Conservation (phyloP, 2,113 vertebrate genomes). For the Lipophrys pholis region DNA sequence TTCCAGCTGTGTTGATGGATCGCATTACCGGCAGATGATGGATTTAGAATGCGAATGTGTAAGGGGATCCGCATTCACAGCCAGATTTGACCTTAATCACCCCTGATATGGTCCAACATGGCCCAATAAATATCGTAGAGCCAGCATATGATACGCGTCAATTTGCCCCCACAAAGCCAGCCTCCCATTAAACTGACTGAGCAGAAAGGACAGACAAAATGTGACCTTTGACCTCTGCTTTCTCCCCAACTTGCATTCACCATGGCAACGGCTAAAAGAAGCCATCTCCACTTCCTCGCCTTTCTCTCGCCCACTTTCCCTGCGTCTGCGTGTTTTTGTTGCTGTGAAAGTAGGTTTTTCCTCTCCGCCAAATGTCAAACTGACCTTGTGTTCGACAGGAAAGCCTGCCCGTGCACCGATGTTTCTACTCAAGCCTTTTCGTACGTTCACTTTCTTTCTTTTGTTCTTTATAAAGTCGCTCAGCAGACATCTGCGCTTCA, state of each 20-base stretch:
- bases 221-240: constrained; percentile 46
- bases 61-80: constrained; percentile 49
- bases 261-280: constrained; percentile 52
- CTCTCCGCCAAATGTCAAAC: constrained; percentile 23
- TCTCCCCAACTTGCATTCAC: constrained; percentile 41
- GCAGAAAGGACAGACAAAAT: constrained; percentile 53
- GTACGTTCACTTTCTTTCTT: not conserved
- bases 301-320: constrained; percentile 43
- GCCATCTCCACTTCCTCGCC: constrained; percentile 42
- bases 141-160: constrained; percentile 10
- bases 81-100: constrained; percentile 62
- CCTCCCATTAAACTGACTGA: constrained; percentile 55
- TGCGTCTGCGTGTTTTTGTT: constrained; percentile 20
- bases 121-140: constrained; percentile 24
- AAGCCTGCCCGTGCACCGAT: constrained; percentile 7
- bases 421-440: constrained; percentile 10
- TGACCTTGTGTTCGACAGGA: constrained; percentile 55
- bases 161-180: not conserved
- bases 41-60: constrained; percentile 40
- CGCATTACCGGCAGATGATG: constrained; percentile 35
- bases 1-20: constrained; percentile 56
- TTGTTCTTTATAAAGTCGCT: not conserved
- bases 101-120: constrained; percentile 1
- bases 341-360: constrained; percentile 24
- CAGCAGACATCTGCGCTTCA: not conserved